These are phyloP conservation scores for Sphecodes monilicornis DNA, from an alignment of 2,888 invertebrate species.

Conservation along the genomic window DNA sequence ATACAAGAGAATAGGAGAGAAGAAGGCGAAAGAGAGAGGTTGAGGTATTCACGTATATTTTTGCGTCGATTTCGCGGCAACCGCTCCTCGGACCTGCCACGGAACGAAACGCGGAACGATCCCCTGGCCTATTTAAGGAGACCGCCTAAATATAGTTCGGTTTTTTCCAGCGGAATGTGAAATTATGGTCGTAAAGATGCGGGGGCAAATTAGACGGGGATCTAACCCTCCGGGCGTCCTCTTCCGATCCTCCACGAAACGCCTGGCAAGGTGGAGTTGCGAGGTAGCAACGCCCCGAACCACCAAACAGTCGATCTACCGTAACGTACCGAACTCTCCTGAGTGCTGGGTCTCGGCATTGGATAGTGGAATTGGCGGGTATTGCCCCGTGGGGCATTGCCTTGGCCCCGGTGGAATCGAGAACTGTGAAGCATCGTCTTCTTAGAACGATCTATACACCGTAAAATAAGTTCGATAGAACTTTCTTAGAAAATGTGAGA, in stretches of 20 bases:
- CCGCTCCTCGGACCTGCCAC: conserved; percentile 9
- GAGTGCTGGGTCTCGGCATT: neutral
- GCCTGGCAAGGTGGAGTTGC: conserved; percentile 39
- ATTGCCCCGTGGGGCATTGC: neutral
- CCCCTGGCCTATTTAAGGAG: conserved; percentile 67
- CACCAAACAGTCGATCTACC: neutral
- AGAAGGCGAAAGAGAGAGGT: conserved; percentile 30
- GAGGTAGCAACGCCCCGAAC: neutral
- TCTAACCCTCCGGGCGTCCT: conserved; percentile 71
- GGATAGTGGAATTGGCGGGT: neutral
- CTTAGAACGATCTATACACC: neutral
- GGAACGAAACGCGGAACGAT: conserved; percentile 55
- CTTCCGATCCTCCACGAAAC: conserved; percentile 47
- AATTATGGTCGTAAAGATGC: conserved; percentile 83
- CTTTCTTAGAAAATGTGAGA: neutral
- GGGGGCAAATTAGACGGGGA: conserved; percentile 79
- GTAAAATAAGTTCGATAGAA: neutral
- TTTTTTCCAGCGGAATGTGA: conserved; percentile 80
- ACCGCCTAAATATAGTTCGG: conserved; percentile 79
- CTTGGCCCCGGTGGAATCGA: neutral
- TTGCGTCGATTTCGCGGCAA: conserved; percentile 62
- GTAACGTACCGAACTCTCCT: conserved; percentile 6
- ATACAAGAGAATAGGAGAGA: no score
- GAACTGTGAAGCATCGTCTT: neutral
- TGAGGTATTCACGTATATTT: conserved; percentile 66